Evolutionary conservation across 1,140 invertebrate genomes (phyloP).

Genomic region (Drosophila chauvacae): DNA sequence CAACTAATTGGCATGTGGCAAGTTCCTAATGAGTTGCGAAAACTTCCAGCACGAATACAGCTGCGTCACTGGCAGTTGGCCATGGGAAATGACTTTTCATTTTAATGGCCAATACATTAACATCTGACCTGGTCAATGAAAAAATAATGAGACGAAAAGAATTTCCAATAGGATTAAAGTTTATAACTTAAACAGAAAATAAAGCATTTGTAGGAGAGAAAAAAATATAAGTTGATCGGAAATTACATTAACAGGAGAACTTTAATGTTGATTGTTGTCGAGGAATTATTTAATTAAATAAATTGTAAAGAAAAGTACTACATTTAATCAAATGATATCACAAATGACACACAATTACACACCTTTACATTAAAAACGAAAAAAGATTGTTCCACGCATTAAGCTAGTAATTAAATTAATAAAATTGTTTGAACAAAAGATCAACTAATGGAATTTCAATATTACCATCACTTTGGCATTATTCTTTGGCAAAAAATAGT

Average conservation of each 20-base stretch:
- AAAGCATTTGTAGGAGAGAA: background rate
- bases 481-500: background rate
- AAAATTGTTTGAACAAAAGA: background rate
- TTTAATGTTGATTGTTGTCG: background rate
- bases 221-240: background rate
- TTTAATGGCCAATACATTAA: slow-evolving; percentile 22
- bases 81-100: slow-evolving; percentile 54
- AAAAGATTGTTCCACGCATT: background rate
- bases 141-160: slow-evolving; percentile 7
- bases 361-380: background rate
- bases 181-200: background rate
- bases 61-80: slow-evolving; percentile 36
- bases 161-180: slow-evolving; percentile 3
- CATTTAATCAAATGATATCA: background rate
- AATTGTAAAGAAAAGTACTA: background rate
- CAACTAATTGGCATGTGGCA: slow-evolving; percentile 72
- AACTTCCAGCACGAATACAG: slow-evolving; percentile 51
- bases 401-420: background rate
- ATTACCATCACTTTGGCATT: background rate
- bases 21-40: slow-evolving; percentile 70
- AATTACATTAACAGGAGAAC: background rate
- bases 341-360: background rate
- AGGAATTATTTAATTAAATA: background rate
- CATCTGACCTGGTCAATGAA: slow-evolving; percentile 2
- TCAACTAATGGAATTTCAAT: background rate